Percentiles rank a stretch among this genome's conserved stretches.
These are phyloP conservation scores for Halesus radiatus DNA, from an alignment of 1,140 invertebrate genomes.

Conservation along the genomic window DNA sequence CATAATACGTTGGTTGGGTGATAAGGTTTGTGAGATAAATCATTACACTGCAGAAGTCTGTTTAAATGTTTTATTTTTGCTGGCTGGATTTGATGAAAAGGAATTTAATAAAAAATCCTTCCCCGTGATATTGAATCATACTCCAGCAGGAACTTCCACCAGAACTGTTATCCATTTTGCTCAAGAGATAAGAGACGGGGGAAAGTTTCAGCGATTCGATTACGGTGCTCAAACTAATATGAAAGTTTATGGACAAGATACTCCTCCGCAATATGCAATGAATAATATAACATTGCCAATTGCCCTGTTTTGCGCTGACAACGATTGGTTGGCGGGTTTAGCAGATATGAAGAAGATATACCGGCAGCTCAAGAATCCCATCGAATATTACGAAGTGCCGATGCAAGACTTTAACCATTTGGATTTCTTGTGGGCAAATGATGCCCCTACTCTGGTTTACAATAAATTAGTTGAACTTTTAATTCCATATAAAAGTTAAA, in stretches of 20 bases:
- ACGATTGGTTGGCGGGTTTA: slow-evolving; percentile 80
- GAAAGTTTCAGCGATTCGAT: slow-evolving; percentile 78
- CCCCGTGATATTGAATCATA: slow-evolving; percentile 79
- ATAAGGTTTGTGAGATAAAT: slow-evolving; percentile 74
- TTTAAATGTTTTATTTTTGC: slow-evolving; percentile 75
- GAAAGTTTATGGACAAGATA: slow-evolving; percentile 70
- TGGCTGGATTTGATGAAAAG: slow-evolving; percentile 77
- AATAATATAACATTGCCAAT: slow-evolving; percentile 77
- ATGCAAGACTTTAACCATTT: slow-evolving; percentile 78
- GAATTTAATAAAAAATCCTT: slow-evolving; percentile 79
- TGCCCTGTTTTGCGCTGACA: slow-evolving; percentile 77
- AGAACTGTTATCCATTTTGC: slow-evolving; percentile 81
- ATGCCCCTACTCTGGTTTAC: slow-evolving; percentile 76
- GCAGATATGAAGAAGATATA: slow-evolving; percentile 65
- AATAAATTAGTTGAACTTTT: slow-evolving; percentile 68
- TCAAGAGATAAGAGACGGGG: slow-evolving; percentile 73
- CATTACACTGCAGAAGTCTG: slow-evolving; percentile 75
- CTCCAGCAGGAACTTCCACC: slow-evolving; percentile 86
- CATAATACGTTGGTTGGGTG: slow-evolving; percentile 73
- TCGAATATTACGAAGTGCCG: slow-evolving; percentile 71
- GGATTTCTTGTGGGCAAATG: slow-evolving; percentile 78
- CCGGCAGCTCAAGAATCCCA: slow-evolving; percentile 63
- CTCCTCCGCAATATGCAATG: slow-evolving; percentile 78
- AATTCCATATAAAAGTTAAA: slow-evolving; percentile 60
- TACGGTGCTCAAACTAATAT: slow-evolving; percentile 74